Conservation (phyloP, 2,797 vertebrate species). For the Jordanella pulchra region DNA sequence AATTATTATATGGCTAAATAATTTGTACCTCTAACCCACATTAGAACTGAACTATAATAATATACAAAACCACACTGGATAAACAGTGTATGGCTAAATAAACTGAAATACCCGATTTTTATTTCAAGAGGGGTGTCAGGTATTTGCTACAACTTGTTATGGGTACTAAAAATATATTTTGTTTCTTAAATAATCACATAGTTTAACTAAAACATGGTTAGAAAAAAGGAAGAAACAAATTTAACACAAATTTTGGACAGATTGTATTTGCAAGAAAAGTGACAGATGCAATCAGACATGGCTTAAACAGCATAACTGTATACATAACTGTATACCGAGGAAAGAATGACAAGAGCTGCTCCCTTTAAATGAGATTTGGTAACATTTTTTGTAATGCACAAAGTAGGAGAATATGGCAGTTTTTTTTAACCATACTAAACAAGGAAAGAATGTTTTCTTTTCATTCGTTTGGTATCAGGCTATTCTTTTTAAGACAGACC, state of each 20-base stretch:
- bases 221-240: slow-evolving; percentile 25
- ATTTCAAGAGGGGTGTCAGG: background rate
- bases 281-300: slow-evolving; percentile 22
- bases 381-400: slow-evolving; percentile 24
- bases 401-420: slow-evolving; percentile 8
- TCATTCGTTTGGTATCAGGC: background rate
- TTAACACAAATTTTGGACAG: slow-evolving; percentile 20
- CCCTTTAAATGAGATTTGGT: background rate
- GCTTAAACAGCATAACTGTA: slow-evolving; percentile 11
- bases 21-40: slow-evolving; percentile 1
- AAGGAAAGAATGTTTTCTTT: background rate
- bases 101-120: background rate
- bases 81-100: slow-evolving; percentile 17
- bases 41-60: background rate
- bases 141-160: slow-evolving; percentile 18
- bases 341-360: slow-evolving; percentile 16
- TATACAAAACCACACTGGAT: background rate
- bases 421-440: slow-evolving; percentile 19
- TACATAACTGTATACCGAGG: background rate
- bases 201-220: slow-evolving; percentile 26
- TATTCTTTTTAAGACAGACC: slow-evolving; percentile 21
- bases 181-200: slow-evolving; percentile 47
- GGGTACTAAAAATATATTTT: slow-evolving; percentile 27
- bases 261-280: slow-evolving; percentile 13
- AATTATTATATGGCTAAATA: background rate